Conservation (phyloP, 2,113 vertebrate species). For the Thomomys bottae region DNA sequence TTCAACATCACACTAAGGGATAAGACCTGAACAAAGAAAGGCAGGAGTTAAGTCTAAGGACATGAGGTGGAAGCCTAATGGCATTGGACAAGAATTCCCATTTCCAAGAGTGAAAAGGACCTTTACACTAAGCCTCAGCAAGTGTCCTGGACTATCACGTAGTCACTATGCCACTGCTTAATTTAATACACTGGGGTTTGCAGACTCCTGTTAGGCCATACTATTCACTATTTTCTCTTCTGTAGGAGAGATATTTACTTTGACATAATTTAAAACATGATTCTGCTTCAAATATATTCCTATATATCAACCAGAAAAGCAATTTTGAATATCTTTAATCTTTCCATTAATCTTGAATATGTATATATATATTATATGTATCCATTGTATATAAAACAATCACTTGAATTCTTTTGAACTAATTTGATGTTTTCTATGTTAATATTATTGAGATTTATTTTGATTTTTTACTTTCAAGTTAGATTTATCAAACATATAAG, state of each 20-base stretch:
- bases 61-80: conserved; percentile 75
- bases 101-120: conserved; percentile 50
- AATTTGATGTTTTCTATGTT: neutral
- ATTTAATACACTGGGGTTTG: neutral
- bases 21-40: conserved; percentile 78
- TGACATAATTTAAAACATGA: neutral
- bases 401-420: too few species aligned
- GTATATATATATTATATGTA: too few species aligned
- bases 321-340: neutral
- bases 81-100: conserved; percentile 35
- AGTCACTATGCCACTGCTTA: neutral
- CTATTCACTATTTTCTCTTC: neutral
- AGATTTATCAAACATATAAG: neutral
- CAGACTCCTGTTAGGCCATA: neutral
- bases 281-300: conserved; percentile 18
- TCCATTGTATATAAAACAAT: too few species aligned
- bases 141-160: neutral
- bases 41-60: conserved; percentile 61
- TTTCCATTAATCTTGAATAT: neutral
- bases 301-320: neutral
- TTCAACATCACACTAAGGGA: conserved; percentile 71
- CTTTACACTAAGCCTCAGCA: conserved; percentile 62
- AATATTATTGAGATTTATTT: neutral
- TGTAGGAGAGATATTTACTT: neutral
- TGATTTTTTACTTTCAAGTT: neutral